Conservation (phyloP, 2,888 invertebrate genomes). For the Pyrrhosoma nymphula region DNA sequence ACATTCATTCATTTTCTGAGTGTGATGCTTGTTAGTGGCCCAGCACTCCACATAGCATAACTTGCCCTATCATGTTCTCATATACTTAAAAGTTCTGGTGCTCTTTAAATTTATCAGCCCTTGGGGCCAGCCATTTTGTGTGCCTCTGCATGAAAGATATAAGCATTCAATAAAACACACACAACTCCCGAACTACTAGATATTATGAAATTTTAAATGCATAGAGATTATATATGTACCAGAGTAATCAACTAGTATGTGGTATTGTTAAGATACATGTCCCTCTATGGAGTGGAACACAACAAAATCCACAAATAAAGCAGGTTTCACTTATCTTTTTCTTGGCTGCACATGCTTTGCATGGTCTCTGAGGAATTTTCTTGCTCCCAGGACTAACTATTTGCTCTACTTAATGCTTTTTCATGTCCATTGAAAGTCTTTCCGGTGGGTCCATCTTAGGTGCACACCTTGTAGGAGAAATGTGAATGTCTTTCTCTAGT, state of each 20-base stretch:
- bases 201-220: not conserved
- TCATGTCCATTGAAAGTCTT: not conserved
- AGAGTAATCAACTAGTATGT: not conserved
- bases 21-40: no score
- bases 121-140: not conserved
- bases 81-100: no score
- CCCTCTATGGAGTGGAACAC: not conserved
- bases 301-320: not conserved
- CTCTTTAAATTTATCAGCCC: not conserved
- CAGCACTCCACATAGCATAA: no score
- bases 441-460: not conserved
- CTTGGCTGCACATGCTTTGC: not conserved
- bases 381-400: not conserved
- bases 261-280: not conserved
- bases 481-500: not conserved
- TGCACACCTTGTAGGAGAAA: not conserved
- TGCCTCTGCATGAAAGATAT: not conserved
- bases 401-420: not conserved
- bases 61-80: no score
- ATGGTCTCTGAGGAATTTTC: not conserved
- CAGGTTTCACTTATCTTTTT: not conserved
- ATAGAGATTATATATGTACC: not conserved
- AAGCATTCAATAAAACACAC: not conserved
- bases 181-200: not conserved
- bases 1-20: no score